A percentile compares a stretch with the other conserved stretches of the same genome.
Conservation (phyloP, 2,888 invertebrate species). For the Merodon equestris region DNA sequence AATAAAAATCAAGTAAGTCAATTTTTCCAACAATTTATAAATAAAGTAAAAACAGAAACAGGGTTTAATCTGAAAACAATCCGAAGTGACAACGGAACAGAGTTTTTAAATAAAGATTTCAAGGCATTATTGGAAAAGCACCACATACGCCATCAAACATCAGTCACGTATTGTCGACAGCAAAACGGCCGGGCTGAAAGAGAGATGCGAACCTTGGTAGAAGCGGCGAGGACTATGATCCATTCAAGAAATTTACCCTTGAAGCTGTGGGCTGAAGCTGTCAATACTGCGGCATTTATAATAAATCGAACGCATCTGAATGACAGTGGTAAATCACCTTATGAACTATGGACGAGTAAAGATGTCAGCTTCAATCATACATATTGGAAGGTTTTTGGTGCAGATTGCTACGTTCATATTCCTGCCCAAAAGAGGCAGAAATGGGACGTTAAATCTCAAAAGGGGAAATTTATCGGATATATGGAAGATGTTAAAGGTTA, state of each 20-base stretch:
- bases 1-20: slow-evolving; percentile 53
- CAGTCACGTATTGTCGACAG: slow-evolving; percentile 72
- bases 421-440: slow-evolving; percentile 71
- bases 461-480: slow-evolving; percentile 71
- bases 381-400: slow-evolving; percentile 74
- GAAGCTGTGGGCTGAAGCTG: slow-evolving; percentile 76
- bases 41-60: slow-evolving; percentile 22
- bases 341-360: slow-evolving; percentile 23
- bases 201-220: slow-evolving; percentile 73
- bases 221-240: slow-evolving; percentile 65
- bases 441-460: slow-evolving; percentile 72
- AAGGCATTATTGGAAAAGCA: slow-evolving; percentile 64
- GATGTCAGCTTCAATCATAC: not conserved
- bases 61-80: slow-evolving; percentile 65
- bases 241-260: slow-evolving; percentile 67
- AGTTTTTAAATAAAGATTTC: slow-evolving; percentile 70
- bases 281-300: slow-evolving; percentile 73
- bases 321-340: slow-evolving; percentile 12
- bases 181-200: slow-evolving; percentile 75
- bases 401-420: slow-evolving; percentile 71
- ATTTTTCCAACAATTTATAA: not conserved
- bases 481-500: slow-evolving; percentile 72
- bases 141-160: slow-evolving; percentile 69
- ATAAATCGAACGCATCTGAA: slow-evolving; percentile 71
- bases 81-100: slow-evolving; percentile 71